Percentiles rank a stretch among this genome's conserved stretches.
phyloP scores from a whole-genome alignment of 2,888 invertebrate species.

The Rotaria sp. region DNA sequence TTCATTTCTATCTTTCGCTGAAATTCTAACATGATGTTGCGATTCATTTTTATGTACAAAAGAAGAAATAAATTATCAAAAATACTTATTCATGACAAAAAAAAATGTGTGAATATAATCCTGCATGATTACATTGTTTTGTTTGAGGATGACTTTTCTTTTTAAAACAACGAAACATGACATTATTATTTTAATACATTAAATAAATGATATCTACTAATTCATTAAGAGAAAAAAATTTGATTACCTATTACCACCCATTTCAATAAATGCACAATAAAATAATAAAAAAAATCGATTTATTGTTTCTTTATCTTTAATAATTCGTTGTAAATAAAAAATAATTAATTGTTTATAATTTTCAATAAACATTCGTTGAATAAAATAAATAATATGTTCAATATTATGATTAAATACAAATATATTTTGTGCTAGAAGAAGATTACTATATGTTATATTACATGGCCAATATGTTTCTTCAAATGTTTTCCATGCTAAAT shows the following conservation, averaged over 20 bases:
- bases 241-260: not conserved
- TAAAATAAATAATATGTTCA: constrained; percentile 19
- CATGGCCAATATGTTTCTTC: not conserved
- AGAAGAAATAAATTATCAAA: no score
- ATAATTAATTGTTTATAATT: constrained; percentile 10
- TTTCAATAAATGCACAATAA: constrained; percentile 6
- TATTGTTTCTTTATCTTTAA: constrained; percentile 10
- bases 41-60: no score
- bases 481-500: not conserved
- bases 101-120: no score
- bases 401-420: constrained; percentile 5
- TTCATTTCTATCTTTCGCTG: no score
- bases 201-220: no score
- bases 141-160: no score
- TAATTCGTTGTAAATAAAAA: constrained; percentile 5
- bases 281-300: constrained; percentile 13
- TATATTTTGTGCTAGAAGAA: not conserved
- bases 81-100: no score
- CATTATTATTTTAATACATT: no score
- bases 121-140: no score
- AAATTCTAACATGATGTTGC: no score
- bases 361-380: constrained; percentile 9
- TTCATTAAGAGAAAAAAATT: no score
- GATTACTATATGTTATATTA: not conserved
- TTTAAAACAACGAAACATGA: no score